Percentiles rank a stretch among this genome's conserved stretches.
phyloP scores from a whole-genome alignment of 2,888 invertebrate species.

The Antheraea yamamai region DNA sequence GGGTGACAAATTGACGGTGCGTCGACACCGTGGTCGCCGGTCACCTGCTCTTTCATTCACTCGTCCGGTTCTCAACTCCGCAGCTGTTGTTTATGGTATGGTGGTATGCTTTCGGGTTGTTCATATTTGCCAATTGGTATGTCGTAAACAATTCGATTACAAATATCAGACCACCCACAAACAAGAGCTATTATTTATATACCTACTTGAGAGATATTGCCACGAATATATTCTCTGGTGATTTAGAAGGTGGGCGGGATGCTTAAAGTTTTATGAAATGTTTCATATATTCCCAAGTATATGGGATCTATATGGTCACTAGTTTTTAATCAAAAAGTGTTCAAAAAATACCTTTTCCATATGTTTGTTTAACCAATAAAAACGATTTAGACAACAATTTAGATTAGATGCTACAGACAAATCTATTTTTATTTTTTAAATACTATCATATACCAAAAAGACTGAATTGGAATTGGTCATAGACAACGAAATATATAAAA shows the following conservation, averaged over 20 bases:
- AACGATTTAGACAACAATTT: too few relatives aligned
- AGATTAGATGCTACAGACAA: too few relatives aligned
- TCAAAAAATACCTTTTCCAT: too few relatives aligned
- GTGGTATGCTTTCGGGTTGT: neutral
- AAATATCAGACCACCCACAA: neutral
- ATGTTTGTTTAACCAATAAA: too few relatives aligned
- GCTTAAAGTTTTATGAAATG: neutral
- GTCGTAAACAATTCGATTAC: neutral
- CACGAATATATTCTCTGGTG: neutral
- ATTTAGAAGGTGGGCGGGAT: too few relatives aligned
- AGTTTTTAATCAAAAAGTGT: too few relatives aligned
- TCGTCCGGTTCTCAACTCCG: slow-evolving; percentile 27
- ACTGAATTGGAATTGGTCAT: too few relatives aligned
- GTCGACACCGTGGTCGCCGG: slow-evolving; percentile 42
- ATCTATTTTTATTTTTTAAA: too few relatives aligned
- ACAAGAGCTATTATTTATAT: neutral
- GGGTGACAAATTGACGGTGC: slow-evolving; percentile 76
- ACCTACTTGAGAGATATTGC: neutral
- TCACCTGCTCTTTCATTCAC: slow-evolving; percentile 46
- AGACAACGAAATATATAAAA: too few relatives aligned
- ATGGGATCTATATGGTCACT: neutral
- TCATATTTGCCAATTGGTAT: neutral
- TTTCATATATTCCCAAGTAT: neutral
- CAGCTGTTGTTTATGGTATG: slow-evolving; percentile 10
- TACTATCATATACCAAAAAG: too few relatives aligned